Percentiles rank a stretch among this genome's conserved stretches.
These are phyloP conservation scores for Empis livida DNA, from an alignment of 2,888 invertebrate genomes.

Conservation along the genomic window DNA sequence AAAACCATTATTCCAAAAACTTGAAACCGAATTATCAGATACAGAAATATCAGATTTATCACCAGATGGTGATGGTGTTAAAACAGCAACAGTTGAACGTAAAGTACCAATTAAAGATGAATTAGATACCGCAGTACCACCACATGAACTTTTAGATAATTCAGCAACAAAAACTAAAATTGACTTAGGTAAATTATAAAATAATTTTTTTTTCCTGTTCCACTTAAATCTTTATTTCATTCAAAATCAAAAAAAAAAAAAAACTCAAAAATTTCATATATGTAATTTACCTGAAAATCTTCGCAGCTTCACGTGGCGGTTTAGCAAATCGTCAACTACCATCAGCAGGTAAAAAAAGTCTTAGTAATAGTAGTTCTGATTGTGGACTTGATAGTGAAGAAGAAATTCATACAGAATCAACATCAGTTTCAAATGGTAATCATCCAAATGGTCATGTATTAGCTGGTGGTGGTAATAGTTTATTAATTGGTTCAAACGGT, in stretches of 20 bases:
- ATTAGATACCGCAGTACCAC: slow-evolving; percentile 77
- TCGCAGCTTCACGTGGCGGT: slow-evolving; percentile 57
- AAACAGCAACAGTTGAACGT: slow-evolving; percentile 60
- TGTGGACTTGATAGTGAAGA: slow-evolving; percentile 56
- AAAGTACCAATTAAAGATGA: slow-evolving; percentile 58
- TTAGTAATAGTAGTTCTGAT: slow-evolving; percentile 53
- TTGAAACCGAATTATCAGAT: slow-evolving; percentile 69
- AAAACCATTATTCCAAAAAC: slow-evolving; percentile 46
- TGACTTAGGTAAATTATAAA: slow-evolving; percentile 47
- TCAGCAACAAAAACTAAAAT: slow-evolving; percentile 74
- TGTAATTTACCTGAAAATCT: no score
- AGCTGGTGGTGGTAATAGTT: no score
- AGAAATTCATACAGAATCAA: slow-evolving; percentile 37
- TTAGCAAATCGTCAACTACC: slow-evolving; percentile 61
- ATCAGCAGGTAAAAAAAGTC: slow-evolving; percentile 38
- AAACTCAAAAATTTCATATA: no score
- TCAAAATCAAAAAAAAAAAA: no score
- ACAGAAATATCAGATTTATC: slow-evolving; percentile 76
- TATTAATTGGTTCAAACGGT: background rate
- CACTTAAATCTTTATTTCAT: no score
- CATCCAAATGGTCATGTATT: slow-evolving; percentile 18
- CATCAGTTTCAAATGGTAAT: slow-evolving; percentile 39
- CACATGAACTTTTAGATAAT: slow-evolving; percentile 74
- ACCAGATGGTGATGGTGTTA: slow-evolving; percentile 54
- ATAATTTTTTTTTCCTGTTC: background rate